A percentile compares a stretch with the other conserved stretches of the same genome.
Conservation (phyloP, 2,888 invertebrate genomes). For the Branchellion lobata region DNA sequence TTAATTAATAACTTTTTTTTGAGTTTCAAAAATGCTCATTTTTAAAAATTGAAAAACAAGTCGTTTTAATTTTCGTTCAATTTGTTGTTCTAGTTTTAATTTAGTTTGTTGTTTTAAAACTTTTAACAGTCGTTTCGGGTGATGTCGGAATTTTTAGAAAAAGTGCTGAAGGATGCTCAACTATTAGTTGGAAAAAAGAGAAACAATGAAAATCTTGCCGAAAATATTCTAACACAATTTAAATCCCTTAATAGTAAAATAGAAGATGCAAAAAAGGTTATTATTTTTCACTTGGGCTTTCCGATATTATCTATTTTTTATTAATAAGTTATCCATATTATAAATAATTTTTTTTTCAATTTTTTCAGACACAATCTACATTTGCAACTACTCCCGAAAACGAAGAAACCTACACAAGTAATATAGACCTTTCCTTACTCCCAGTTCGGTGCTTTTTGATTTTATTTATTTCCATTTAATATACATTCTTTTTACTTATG, state of each 20-base stretch:
- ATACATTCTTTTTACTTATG: too few relatives aligned
- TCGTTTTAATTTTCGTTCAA: too few relatives aligned
- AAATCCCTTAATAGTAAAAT: conserved; percentile 23
- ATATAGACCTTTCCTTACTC: conserved; percentile 6
- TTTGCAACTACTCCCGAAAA: not conserved
- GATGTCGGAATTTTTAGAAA: conserved; percentile 20
- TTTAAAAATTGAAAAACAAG: too few relatives aligned
- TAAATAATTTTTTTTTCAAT: not conserved
- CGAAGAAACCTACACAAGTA: not conserved
- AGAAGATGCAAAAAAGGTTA: conserved; percentile 31
- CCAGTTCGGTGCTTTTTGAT: not conserved
- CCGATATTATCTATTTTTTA: not conserved
- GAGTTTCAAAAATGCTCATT: too few relatives aligned
- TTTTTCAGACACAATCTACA: not conserved
- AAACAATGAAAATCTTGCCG: conserved; percentile 27
- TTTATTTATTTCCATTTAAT: too few relatives aligned
- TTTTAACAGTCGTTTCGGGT: too few relatives aligned
- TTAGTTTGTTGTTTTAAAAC: too few relatives aligned
- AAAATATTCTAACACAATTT: conserved; percentile 20
- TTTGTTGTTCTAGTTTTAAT: too few relatives aligned
- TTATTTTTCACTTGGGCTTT: not conserved
- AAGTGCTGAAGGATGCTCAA: conserved; percentile 35
- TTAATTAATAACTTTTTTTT: too few relatives aligned
- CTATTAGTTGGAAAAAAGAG: conserved; percentile 37
- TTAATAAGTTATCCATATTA: not conserved